Evolutionary conservation across 1,140 invertebrate species (phyloP), one percentile per base, ranked within the genome.

Genomic region (Trinorchestia longiramus): DNA sequence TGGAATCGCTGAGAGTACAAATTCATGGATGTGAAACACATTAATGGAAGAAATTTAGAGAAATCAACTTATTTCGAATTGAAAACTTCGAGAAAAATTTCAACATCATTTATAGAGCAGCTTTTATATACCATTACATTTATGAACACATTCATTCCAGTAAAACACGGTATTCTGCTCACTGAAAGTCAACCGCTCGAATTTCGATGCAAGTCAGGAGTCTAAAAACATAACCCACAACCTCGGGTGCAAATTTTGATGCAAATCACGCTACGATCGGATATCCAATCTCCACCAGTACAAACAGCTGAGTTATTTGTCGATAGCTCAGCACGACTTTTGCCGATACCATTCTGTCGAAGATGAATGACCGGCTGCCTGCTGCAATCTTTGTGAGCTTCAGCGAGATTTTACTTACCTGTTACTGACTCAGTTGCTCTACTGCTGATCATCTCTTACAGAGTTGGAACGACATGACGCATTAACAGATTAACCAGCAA

Each of bases 301-400:
- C 92, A 94, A 43, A 47, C 92, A 94, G 92, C 92, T 6, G 92
- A 94, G 92, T 94, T 94, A 94, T 94, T 94, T 94, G 92, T 94
- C 92, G 92, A 94, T 47, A 94, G 92, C 43, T 45, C 92, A 94
- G 92, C 92, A 94, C 41, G 47, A 94, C 43, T 94, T 94, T 94
- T 94, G 43, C 92, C 92, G 44, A 94, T 94, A 94, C 44, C 92
- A 47, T 42, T 47, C 92, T 94, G 92, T 94, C 92, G 92, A 94
- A 94, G 92, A 94, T 47, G 92, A 94, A 94, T 94, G 44, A 44
- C 40, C 92, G 43, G 1, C 43, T 94, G 92, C 44, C 92, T 0
- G 44, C 92, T 40, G 92, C 92, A 94, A 94, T 94, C 44, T 94
- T 94, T 47, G 92, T 17, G 92, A 43, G 44, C 43, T 11, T 91